Conservation (phyloP, 2,888 invertebrate species). For the Heteropelma amictum region DNA sequence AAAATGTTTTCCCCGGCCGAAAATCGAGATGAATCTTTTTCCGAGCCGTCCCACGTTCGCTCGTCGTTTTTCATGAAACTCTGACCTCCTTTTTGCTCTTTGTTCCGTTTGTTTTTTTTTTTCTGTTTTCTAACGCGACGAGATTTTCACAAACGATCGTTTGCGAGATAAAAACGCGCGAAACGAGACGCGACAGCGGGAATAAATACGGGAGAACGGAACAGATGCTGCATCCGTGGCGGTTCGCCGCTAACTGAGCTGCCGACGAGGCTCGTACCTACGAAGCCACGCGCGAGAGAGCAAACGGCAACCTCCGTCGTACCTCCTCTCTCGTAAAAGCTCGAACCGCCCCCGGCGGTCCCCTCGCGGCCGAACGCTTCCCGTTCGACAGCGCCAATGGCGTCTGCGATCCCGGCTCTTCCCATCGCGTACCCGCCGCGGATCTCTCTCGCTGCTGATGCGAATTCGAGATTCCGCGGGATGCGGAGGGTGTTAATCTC, state of each 20-base stretch:
- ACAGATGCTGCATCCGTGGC: constrained; percentile 65
- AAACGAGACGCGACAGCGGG: constrained; percentile 26
- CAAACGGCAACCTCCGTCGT: constrained; percentile 48
- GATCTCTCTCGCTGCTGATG: too few species aligned
- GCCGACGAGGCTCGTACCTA: constrained; percentile 66
- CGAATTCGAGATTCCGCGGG: too few species aligned
- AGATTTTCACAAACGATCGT: too few species aligned
- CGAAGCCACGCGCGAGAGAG: constrained; percentile 62
- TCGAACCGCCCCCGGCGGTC: constrained; percentile 55
- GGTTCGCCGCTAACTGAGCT: constrained; percentile 76
- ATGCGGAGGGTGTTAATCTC: too few species aligned
- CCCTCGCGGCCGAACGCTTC: constrained; percentile 47
- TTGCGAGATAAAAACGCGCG: constrained; percentile 13
- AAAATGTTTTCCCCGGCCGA: neutral
- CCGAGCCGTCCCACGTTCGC: too few species aligned
- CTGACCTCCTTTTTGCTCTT: too few species aligned
- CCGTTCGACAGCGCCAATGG: constrained; percentile 56
- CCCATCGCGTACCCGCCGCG: constrained; percentile 15
- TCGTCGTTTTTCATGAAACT: too few species aligned
- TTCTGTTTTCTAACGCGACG: too few species aligned
- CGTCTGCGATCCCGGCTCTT: constrained; percentile 33
- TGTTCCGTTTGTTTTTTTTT: too few species aligned
- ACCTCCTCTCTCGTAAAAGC: constrained; percentile 50
- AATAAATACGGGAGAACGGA: constrained; percentile 39
- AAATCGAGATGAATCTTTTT: too few species aligned